Evolutionary conservation across 2,797 vertebrate species (phyloP), one percentile per base, ranked within the genome.

Genomic region (Anas flavirostris): DNA sequence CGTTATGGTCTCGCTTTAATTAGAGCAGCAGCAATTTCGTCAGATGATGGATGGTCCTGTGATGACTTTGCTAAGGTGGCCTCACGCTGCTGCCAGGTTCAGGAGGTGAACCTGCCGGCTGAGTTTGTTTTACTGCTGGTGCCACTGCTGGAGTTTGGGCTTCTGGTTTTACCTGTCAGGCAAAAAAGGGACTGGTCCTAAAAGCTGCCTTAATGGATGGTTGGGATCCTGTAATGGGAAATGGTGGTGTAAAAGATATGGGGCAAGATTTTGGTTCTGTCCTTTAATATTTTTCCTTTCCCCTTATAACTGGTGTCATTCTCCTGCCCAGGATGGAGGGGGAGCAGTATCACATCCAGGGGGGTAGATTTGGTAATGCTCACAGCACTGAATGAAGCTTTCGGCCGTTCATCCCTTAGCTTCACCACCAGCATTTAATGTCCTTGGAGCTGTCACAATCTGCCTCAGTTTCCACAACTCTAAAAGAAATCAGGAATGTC

Each of bases 261-360:
- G 76, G 82, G 81, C 2, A 4, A 35, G 48, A 25, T 59, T 88
- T 83, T 17, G 41, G 12, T 53, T 86, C 62, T 72, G 39, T 41
- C 72, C 84, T 95, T 95, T 87, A 33, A 89, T 95, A 92, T 93
- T 50, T 31, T 37, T 46, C 62, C 13, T 74, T 31, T 76, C 15
- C 16, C 16, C 33, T 29, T 41, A 7, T 14, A 17, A 25, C 58
- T 16, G 37, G 46, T 22, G 33, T 19, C 2, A 2, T 23, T 41
- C 10, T 77, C 25, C 78, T 63, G 33, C 43, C n/a, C 12, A 3
- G 1, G 11, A 4, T 25, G 63, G 33, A 53, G 52, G 6, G 39
- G 28, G 12, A 69, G 21, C 21, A 12, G 8, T 3, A 41, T 5
- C 68, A 18, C 33, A 3, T 1, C 18, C 26, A 23, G 63, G 18